Evolutionary conservation across 1,140 invertebrate genomes (phyloP).

Genomic region (Spodoptera frugiperda): DNA sequence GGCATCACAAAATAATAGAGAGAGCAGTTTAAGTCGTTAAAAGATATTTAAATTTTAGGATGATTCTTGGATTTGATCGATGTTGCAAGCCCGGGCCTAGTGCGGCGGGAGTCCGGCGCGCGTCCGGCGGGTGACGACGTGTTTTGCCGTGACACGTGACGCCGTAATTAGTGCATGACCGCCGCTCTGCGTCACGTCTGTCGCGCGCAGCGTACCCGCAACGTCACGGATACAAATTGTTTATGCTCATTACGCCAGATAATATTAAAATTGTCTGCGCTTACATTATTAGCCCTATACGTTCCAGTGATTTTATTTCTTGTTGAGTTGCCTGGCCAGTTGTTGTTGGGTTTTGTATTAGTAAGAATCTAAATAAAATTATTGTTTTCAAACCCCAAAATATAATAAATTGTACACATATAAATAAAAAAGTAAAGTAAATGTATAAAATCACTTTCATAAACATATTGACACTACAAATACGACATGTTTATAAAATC

Average conservation of each 20-base stretch:
- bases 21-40: too few species aligned
- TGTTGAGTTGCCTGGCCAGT: background rate
- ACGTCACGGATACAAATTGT: conserved; percentile 24
- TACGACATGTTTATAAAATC: background rate
- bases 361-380: too few species aligned
- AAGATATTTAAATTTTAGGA: too few species aligned
- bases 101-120: conserved; percentile 7
- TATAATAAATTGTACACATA: too few species aligned
- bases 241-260: conserved; percentile 30
- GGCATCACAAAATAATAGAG: too few species aligned
- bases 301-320: background rate
- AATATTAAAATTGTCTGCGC: conserved; percentile 28
- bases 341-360: too few species aligned
- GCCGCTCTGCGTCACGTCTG: conserved; percentile 66
- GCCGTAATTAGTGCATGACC: conserved; percentile 81
- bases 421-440: too few species aligned
- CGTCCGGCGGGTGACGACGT: conserved; percentile 61
- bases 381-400: too few species aligned
- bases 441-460: too few species aligned
- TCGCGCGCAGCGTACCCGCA: conserved; percentile 60
- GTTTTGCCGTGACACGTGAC: conserved; percentile 81
- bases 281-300: background rate
- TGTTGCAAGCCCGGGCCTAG: conserved; percentile 5
- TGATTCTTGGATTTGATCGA: conserved; percentile 19
- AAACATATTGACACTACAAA: too few species aligned